Conservation (phyloP, 2,797 vertebrate genomes). For the Acanthurus tractus region DNA sequence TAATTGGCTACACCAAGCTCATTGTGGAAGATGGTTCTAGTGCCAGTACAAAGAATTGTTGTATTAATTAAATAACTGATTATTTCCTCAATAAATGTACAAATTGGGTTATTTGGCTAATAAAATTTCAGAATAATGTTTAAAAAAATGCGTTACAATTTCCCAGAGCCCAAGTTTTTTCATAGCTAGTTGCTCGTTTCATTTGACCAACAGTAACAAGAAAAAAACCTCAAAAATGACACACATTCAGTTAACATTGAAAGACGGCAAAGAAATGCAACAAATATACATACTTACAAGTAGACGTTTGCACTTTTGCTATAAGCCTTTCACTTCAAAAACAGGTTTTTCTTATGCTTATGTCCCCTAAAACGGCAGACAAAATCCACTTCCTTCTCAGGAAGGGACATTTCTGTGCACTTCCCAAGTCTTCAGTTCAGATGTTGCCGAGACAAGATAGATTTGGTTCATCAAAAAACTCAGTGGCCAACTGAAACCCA, state of each 20-base stretch:
- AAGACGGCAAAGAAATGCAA: not conserved
- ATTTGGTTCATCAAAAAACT: too few species aligned
- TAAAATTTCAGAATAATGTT: not conserved
- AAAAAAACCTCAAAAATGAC: too few species aligned
- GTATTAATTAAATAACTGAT: not conserved
- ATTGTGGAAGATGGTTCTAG: not conserved
- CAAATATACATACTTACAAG: not conserved
- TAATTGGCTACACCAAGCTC: not conserved
- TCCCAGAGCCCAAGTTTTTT: not conserved
- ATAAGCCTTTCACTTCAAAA: not conserved
- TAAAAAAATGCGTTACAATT: not conserved
- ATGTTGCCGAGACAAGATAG: too few species aligned
- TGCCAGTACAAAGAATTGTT: not conserved
- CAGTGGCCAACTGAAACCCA: too few species aligned
- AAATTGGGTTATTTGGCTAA: not conserved
- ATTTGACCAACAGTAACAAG: not conserved
- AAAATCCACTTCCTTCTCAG: too few species aligned
- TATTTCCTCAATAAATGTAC: not conserved
- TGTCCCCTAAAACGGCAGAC: too few species aligned
- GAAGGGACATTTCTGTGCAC: too few species aligned
- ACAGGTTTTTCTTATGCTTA: too few species aligned
- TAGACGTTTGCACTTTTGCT: not conserved
- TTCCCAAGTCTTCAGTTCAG: too few species aligned
- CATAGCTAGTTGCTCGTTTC: not conserved
- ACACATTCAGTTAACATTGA: too few species aligned